phyloP scores from a whole-genome alignment of 2,888 invertebrate genomes.

The Dicranocentrus wangi region DNA sequence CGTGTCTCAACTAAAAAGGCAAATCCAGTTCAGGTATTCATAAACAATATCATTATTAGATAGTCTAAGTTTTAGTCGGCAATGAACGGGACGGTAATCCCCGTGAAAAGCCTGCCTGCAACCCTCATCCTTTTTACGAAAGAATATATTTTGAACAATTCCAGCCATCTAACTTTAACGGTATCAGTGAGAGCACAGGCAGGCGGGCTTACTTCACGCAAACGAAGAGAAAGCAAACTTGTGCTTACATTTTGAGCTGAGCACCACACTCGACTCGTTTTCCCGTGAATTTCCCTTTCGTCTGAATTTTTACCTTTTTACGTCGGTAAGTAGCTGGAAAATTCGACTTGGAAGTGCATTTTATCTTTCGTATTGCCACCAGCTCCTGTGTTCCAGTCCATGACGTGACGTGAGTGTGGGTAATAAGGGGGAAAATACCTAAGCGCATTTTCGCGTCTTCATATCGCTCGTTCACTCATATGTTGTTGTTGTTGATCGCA shows the following conservation, averaged over 20 bases:
- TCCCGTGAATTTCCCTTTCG: background rate
- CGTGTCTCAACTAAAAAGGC: no score
- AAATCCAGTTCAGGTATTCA: no score
- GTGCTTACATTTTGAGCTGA: background rate
- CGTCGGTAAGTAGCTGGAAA: background rate
- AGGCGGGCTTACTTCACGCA: background rate
- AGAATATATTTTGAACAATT: background rate
- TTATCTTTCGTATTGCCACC: conserved; percentile 14
- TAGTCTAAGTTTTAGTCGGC: no score
- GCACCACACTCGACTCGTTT: background rate
- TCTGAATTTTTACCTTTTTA: background rate
- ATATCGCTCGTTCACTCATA: background rate
- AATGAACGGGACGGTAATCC: background rate
- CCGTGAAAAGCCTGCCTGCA: no score
- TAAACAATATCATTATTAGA: no score
- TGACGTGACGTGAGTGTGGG: background rate
- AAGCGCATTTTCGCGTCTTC: conserved; percentile 9
- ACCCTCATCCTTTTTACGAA: background rate
- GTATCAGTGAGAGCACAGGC: background rate
- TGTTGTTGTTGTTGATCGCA: no score
- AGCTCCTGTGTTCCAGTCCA: background rate
- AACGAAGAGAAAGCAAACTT: background rate
- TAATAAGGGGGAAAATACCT: background rate
- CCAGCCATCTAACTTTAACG: background rate
- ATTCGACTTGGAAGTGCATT: conserved; percentile 14